Evolutionary conservation across 2,888 invertebrate species (phyloP).

Genomic region (Tryphoninae sp.): DNA sequence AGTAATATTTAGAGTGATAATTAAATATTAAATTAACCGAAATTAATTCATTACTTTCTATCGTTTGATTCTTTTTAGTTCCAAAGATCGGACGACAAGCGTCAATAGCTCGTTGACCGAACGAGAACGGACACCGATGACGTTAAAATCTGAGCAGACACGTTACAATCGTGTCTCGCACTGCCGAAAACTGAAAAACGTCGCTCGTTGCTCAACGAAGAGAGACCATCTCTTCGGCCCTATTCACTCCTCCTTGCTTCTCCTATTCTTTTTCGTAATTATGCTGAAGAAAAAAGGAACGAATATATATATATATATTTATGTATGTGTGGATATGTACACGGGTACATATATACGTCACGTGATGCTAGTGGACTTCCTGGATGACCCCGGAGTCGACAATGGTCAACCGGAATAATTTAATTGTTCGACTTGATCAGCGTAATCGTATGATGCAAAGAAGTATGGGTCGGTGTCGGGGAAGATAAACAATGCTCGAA

Average conservation of each 20-base stretch:
- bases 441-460: conserved; percentile 18
- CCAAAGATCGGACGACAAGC: not conserved
- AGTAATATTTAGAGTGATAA: not conserved
- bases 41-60: conserved; percentile 8
- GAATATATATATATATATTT: not conserved
- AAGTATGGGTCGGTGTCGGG: not conserved
- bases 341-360: conserved; percentile 52
- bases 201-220: not conserved
- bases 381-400: conserved; percentile 62
- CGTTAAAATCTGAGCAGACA: not conserved
- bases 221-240: not conserved
- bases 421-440: conserved; percentile 26
- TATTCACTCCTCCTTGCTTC: conserved; percentile 5
- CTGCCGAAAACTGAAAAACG: conserved; percentile 52
- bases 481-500: conserved; percentile 4
- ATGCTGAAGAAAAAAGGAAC: conserved; percentile 15
- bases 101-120: not conserved
- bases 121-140: not conserved
- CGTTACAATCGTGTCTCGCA: conserved; percentile 32
- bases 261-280: conserved; percentile 23
- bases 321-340: not conserved
- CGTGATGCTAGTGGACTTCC: conserved; percentile 66
- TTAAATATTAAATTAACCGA: conserved; percentile 12
- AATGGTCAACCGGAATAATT: conserved; percentile 55
- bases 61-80: not conserved